Percentiles rank a stretch among this genome's conserved stretches.
Evolutionary conservation across 37 sponge, comb jelly and placozoan genomes (phyloP).

Genomic region (Lycopodina hypogea): DNA sequence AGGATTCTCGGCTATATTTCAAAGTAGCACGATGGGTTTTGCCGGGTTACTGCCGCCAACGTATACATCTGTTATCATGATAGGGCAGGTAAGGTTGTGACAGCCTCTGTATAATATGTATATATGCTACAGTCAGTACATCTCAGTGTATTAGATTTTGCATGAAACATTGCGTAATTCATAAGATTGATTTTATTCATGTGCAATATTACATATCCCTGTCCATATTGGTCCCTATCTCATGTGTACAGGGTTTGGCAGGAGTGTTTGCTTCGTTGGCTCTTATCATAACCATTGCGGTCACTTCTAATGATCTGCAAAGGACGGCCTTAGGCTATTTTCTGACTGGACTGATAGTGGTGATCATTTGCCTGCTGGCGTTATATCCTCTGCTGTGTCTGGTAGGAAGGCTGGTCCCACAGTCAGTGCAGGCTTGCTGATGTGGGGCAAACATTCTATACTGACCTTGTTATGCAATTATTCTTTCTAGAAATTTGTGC

Average conservation of each 20-base stretch:
- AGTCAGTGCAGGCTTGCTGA: too few species aligned
- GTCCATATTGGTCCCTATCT: too few species aligned
- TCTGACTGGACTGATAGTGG: slow-evolving; percentile 39
- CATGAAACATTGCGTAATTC: too few species aligned
- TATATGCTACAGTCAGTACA: too few species aligned
- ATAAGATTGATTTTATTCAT: too few species aligned
- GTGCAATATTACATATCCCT: too few species aligned
- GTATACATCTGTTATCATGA: slow-evolving; percentile 58
- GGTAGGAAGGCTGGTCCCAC: too few species aligned
- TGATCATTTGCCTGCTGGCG: slow-evolving; percentile 48
- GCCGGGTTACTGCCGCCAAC: slow-evolving; percentile 66
- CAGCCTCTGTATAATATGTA: background rate
- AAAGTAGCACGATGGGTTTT: slow-evolving; percentile 79
- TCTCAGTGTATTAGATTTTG: too few species aligned
- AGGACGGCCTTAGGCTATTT: slow-evolving; percentile 69
- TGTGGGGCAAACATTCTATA: too few species aligned
- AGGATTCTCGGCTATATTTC: slow-evolving; percentile 44
- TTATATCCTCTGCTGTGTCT: slow-evolving; percentile 39
- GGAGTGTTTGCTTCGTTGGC: slow-evolving; percentile 86
- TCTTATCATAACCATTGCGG: slow-evolving; percentile 56
- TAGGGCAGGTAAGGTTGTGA: slow-evolving; percentile 46
- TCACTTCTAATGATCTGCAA: slow-evolving; percentile 5
- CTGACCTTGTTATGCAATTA: background rate
- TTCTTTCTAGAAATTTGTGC: background rate
- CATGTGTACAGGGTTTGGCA: slow-evolving; percentile 81